Evolutionary conservation across 2,888 invertebrate genomes (phyloP).

Genomic region (Nomada ferruginata): DNA sequence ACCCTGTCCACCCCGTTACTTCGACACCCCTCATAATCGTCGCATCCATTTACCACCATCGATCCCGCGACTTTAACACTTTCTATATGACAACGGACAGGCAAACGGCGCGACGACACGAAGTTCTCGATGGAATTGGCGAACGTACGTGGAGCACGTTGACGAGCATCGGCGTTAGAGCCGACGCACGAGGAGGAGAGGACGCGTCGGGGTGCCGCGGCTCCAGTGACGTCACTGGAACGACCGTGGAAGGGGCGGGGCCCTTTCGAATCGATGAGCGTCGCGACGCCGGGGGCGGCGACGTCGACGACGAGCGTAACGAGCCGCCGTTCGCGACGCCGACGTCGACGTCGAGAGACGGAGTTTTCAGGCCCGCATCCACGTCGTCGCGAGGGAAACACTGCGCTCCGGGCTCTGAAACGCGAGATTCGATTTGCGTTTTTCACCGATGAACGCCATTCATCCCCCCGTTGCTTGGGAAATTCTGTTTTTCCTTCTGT

Average conservation of each 20-base stretch:
- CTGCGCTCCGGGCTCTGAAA: slow-evolving; percentile 22
- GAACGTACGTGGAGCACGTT: background rate
- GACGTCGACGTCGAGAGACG: slow-evolving; percentile 65
- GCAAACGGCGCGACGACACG: background rate
- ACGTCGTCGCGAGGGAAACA: slow-evolving; percentile 41
- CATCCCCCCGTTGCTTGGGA: slow-evolving; percentile 1
- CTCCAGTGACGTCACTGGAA: slow-evolving; percentile 78
- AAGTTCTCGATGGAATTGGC: background rate
- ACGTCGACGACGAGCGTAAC: slow-evolving; percentile 72
- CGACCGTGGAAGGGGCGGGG: slow-evolving; percentile 73
- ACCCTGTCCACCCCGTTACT: no score
- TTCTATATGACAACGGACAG: background rate
- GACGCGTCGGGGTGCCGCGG: slow-evolving; percentile 64
- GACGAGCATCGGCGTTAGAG: background rate
- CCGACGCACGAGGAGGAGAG: background rate
- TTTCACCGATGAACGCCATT: slow-evolving; percentile 40
- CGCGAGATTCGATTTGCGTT: slow-evolving; percentile 50
- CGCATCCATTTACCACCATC: background rate
- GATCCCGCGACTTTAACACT: background rate
- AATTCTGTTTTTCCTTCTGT: background rate
- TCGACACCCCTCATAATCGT: background rate
- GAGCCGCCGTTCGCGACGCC: slow-evolving; percentile 61
- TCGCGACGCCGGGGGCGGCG: slow-evolving; percentile 74
- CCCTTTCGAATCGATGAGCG: slow-evolving; percentile 73
- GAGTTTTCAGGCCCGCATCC: slow-evolving; percentile 31